Evolutionary conservation across 2,888 invertebrate species (phyloP), one percentile per base, ranked within the genome.

Genomic region (Eurois occulta): DNA sequence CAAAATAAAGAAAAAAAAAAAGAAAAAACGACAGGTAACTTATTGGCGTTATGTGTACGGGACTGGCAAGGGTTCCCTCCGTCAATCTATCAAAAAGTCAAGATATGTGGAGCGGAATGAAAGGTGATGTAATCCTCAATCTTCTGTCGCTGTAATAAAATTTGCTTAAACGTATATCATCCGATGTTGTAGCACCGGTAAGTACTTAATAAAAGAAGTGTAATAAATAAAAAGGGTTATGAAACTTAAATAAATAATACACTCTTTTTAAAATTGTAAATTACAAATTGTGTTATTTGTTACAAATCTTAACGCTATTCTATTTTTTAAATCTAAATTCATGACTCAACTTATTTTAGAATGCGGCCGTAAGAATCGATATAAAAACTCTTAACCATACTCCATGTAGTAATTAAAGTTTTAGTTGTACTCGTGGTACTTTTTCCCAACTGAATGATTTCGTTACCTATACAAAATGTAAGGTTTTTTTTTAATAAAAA

Each of bases 1-100:
- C 8, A 16, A 41, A n/a, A 41, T 72, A 72, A 32, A 68, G 13
- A n/a, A 4, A 68, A 43, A 21, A 35, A 35, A 52, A n/a, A 24
- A 35, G 1, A n/a, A 69, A 46, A 21, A 52, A 48, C 8, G 10
- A 11, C 35, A 18, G 16, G 35, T 64, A 41, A 28, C 35, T 52
- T 43, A 79, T 52, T 74, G 35, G 43, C 32, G n/a, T 24, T 10
- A 35, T 62, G 6, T 7, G 38, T 62, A 60, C 5, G 16, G 28
- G n/a, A 43, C 52, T 52, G 43, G 28, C 28, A 32, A 48, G 35
- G 65, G 28, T 10, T 21, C 2, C 18, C 28, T 16, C 52, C 52
- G 62, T 62, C 21, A 74, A 68, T 68, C 46, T 55, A 64, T 81
- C 75, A 74, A 80, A 32, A 62, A 46, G 52, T 80, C 81, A 55